Evolutionary conservation across 64 coral and sea anemone species (phyloP).

Genomic region (Montipora efflorescens): DNA sequence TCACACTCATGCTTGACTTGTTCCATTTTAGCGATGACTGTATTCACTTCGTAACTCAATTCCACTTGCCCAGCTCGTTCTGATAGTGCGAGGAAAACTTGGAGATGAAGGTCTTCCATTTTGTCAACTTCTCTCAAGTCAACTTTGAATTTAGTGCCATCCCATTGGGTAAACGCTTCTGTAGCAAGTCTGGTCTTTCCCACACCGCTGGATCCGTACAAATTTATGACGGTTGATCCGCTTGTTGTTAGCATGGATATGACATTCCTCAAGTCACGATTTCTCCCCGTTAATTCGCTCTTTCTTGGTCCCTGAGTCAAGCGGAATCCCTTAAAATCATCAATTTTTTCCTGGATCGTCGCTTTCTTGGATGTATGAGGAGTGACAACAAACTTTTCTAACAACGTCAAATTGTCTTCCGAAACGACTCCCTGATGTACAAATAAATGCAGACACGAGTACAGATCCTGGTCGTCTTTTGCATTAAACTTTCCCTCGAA

Average conservation of each 20-base stretch:
- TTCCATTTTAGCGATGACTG: slow-evolving; percentile 15
- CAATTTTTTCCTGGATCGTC: slow-evolving; percentile 8
- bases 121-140: slow-evolving; percentile 1
- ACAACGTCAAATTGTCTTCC: slow-evolving; percentile 42
- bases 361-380: slow-evolving; percentile 32
- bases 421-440: slow-evolving; percentile 17
- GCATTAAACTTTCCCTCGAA: slow-evolving; percentile 11
- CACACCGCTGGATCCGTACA: slow-evolving; percentile 31
- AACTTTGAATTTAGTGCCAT: slow-evolving; percentile 15
- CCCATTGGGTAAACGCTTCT: not conserved
- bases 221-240: slow-evolving; percentile 15
- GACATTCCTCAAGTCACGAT: not conserved
- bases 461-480: slow-evolving; percentile 6
- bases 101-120: slow-evolving; percentile 14
- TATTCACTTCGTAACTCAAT: slow-evolving; percentile 14
- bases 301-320: not conserved
- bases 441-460: slow-evolving; percentile 20
- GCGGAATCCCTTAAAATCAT: not conserved
- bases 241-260: not conserved
- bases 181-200: slow-evolving; percentile 34
- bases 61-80: not conserved
- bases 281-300: slow-evolving; percentile 8
- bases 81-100: not conserved
- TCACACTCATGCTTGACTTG: not conserved
- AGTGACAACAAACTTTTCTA: slow-evolving; percentile 20